Evolutionary conservation across 2,797 vertebrate species (phyloP).

Genomic region (Crossoptilon crossoptilon): DNA sequence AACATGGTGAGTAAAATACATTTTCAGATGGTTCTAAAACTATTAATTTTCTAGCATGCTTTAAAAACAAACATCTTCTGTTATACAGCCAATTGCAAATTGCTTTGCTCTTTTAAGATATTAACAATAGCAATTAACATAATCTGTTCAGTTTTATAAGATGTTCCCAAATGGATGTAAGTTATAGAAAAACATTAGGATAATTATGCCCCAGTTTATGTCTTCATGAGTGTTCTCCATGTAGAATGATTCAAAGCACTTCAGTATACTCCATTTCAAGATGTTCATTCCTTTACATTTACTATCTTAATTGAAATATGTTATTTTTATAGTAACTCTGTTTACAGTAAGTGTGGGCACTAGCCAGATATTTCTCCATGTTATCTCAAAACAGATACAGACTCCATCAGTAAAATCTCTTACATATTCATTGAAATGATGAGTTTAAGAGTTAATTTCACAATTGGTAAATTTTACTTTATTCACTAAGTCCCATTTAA

Average conservation of each 20-base stretch:
- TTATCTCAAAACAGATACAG: neutral
- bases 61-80: neutral
- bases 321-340: neutral
- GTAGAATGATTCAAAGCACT: neutral
- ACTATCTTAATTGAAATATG: neutral
- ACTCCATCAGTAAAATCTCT: neutral
- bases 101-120: neutral
- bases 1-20: neutral
- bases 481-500: neutral
- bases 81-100: neutral
- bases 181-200: neutral
- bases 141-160: neutral
- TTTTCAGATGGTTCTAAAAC: slow-evolving; percentile 4
- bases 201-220: neutral
- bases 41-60: neutral
- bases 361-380: neutral
- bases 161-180: neutral
- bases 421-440: neutral
- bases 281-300: neutral
- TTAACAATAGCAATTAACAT: neutral
- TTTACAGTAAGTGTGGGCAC: neutral
- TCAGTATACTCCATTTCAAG: neutral
- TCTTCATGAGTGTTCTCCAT: neutral
- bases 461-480: neutral
- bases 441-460: neutral